Percentiles rank a stretch among this genome's conserved stretches.
These are phyloP conservation scores for Scaeva pyrastri DNA, from an alignment of 2,888 invertebrate species.

Conservation along the genomic window DNA sequence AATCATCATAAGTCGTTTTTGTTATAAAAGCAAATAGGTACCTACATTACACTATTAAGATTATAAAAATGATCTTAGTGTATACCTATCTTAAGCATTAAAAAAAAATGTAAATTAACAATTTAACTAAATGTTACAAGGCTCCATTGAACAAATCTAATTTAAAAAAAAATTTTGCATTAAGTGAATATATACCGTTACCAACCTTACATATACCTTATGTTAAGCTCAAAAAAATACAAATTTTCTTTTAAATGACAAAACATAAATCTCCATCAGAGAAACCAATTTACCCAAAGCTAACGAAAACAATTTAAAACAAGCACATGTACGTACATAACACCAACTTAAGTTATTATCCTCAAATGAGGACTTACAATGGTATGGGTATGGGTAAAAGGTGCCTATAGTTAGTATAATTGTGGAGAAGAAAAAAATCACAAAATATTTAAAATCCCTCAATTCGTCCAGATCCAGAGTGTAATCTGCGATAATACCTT, in stretches of 20 bases:
- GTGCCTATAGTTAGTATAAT: neutral
- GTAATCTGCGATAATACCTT: slow-evolving; percentile 23
- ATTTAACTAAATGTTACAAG: too few relatives aligned
- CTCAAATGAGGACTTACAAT: neutral
- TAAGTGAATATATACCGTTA: too few relatives aligned
- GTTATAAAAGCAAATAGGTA: too few relatives aligned
- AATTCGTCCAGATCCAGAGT: neutral
- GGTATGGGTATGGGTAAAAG: too few relatives aligned
- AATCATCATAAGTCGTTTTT: too few relatives aligned
- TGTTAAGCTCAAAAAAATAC: neutral
- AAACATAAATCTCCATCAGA: neutral
- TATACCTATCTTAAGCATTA: too few relatives aligned
- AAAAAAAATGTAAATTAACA: too few relatives aligned
- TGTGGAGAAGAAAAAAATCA: neutral
- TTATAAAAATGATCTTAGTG: too few relatives aligned
- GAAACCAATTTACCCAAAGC: neutral
- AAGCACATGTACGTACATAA: neutral
- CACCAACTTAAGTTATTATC: slow-evolving; percentile 2
- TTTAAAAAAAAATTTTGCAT: too few relatives aligned
- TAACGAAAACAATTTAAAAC: neutral
- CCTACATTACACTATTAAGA: too few relatives aligned
- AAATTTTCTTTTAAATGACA: neutral
- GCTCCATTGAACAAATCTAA: too few relatives aligned
- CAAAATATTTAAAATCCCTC: neutral
- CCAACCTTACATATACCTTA: neutral